Percentiles rank a stretch among this genome's conserved stretches.
phyloP scores from a whole-genome alignment of 1,140 invertebrate species.

The Bombyx mori region ASM3026992v2 NC_085130.1:11681001-11681500 shows the following conservation, averaged over 20 bases:
- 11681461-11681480: too few relatives aligned
- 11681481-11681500: too few relatives aligned
- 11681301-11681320: too few relatives aligned
- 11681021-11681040: not conserved
- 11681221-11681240: constrained; percentile 6
- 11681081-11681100: constrained; percentile 22
- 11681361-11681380: too few relatives aligned
- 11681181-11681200: constrained; percentile 11
- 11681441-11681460: too few relatives aligned
- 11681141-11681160: constrained; percentile 20
- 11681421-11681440: too few relatives aligned
- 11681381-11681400: too few relatives aligned
- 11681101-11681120: constrained; percentile 19
- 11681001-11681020: not conserved
- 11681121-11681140: constrained; percentile 19
- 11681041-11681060: constrained; percentile 20
- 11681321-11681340: too few relatives aligned
- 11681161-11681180: constrained; percentile 15
- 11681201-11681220: constrained; percentile 15
- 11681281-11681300: not conserved
- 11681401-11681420: too few relatives aligned
- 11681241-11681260: not conserved
- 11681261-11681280: not conserved
- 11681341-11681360: too few relatives aligned
- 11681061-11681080: constrained; percentile 11